Base-by-base conservation (phyloP, 2,113 vertebrate genomes). In the Cyphomyrus plagiostoma region DNA sequence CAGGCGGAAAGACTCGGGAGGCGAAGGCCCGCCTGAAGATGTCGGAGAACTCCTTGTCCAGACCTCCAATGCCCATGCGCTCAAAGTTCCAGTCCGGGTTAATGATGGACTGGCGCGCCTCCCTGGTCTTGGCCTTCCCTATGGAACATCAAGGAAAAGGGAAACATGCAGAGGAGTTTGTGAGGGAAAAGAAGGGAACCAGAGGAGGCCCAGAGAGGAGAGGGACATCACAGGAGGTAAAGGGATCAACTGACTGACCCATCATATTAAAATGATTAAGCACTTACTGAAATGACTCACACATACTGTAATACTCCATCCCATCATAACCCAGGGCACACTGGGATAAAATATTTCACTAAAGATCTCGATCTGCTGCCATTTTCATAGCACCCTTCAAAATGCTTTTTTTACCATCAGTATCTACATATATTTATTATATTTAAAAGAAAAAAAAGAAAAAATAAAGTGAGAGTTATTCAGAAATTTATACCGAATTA, bases 21-120 rank as follows among this genome's bases (percentile, higher is more conserved):
- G 98, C 98, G 89, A 99, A 99, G 8, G 98, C 98, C 92, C 98
- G 90, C 4, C 98, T 96, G 93, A 99, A 99, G 93, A 99, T 99
- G 91, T 97, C 98, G 0, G 98, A 99, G 90, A 99, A 99, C 90
- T 99, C 98, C 89, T 96, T 99, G 95, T 99, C 98, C 2, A 99
- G 96, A 87, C 98, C 98, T 9, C 98, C 98, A 1, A 99, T 99
- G 1, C 98, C 98, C 98, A 99, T 99, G 90, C 96, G 97, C 95
- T 99, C 98, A 93, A 99, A 99, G 92, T 99, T 99, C 98, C 98
- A 99, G 93, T 99, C 98, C 0, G 98, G 98, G 93, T 97, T 99
- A 95, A 99, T 99, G 95, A 99, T 99, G 2, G 98, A 98, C 94
- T 99, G 98, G 0, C 97, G 96, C 58, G 97, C 96, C 91, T 97